Base-by-base conservation (phyloP, 2,797 vertebrate genomes). In the Tangara arthus region DNA sequence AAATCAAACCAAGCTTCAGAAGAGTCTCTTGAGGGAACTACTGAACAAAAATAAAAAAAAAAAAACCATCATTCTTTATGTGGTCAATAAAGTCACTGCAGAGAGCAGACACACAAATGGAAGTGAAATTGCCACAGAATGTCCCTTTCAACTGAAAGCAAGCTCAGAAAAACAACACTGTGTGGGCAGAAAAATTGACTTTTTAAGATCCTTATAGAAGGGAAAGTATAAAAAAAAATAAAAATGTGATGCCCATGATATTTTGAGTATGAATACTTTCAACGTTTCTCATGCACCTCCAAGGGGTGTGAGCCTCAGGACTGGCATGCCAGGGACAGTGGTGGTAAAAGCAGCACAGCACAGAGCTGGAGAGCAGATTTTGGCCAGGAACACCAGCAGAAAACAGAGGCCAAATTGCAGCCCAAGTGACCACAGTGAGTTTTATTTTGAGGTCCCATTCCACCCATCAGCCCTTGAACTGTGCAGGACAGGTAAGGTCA, bases 261-360 rank as follows among this genome's bases (percentile, higher is more conserved):
- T 46, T 84, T 82, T 52, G 12, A 8, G 28, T 21, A 11, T 28
- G 35, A 60, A 15, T 30, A 42, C 49, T 83, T 90, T 41, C 32
- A 90, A 3, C 11, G 15, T 53, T 86, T 71, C 41, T 75, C 23
- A 1, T 34, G 28, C 34, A 28, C 39, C 18, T 86, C 49, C 32
- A 35, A 37, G 16, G 32, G 42, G 32, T 4, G 22, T 14, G 11
- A 6, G 22, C 61, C 41, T 44, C 14, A 37, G 46, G 66, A 53
- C 22, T 4, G 7, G 8, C 34, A 37, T 9, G 28, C 18, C 44
- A 50, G 22, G 32, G 30, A 26, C 0, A 9, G 23, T 2, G 23
- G 4, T 5, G 35, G n/a, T 32, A 42, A 76, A 35, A 79, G 4
- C 20, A 87, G 47, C 26, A 47, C 14, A 55, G 5, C 1, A 20